Conservation (phyloP, 2,888 invertebrate genomes). For the Boloria euphrosyne region DNA sequence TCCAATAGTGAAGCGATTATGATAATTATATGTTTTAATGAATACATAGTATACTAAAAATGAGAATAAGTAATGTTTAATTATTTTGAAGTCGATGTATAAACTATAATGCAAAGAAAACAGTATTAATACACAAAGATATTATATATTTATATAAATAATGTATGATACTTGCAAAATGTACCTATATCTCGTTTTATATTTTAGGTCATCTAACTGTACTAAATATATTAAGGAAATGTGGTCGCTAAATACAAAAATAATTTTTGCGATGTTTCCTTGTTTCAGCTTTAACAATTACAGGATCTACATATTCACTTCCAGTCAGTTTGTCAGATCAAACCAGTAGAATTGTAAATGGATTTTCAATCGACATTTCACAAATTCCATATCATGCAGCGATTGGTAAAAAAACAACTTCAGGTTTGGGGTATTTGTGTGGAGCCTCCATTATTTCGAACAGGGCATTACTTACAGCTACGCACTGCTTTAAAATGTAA, state of each 20-base stretch:
- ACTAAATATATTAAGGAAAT: no score
- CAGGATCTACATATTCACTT: constrained; percentile 16
- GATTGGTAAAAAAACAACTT: constrained; percentile 49
- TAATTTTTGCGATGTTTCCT: not conserved
- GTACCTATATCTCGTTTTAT: no score
- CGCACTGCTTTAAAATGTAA: constrained; percentile 66
- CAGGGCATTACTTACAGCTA: constrained; percentile 65
- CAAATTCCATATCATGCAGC: constrained; percentile 72
- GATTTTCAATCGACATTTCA: constrained; percentile 65
- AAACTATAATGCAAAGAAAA: no score
- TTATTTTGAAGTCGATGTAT: no score
- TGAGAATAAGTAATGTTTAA: not conserved
- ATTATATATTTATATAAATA: no score
- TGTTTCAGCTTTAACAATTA: not conserved
- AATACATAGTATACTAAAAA: not conserved
- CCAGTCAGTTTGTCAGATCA: constrained; percentile 32
- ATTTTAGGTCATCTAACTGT: no score
- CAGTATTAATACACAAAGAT: no score
- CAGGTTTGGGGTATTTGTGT: constrained; percentile 66
- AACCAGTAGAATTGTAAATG: constrained; percentile 69
- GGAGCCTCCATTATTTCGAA: constrained; percentile 63
- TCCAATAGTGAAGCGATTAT: no score
- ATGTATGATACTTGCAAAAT: no score
- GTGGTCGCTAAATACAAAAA: no score
- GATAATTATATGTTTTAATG: not conserved